Evolutionary conservation across 1,140 invertebrate species (phyloP).

Genomic region (Caenorhabditis latens): DNA sequence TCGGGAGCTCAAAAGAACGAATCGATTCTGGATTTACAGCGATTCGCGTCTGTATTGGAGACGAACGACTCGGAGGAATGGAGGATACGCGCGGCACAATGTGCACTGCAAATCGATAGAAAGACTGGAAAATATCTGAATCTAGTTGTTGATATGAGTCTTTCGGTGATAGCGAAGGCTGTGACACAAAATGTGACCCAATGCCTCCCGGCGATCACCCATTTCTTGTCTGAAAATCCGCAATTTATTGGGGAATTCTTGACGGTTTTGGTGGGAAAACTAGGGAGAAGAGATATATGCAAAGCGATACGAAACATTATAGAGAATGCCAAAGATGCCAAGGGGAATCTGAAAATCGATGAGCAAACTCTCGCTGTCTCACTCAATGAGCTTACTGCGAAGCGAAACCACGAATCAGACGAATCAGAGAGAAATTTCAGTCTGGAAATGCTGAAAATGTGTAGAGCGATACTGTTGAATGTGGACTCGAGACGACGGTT

Average conservation of each 20-base stretch:
- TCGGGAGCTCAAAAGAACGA: not conserved
- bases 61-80: not conserved
- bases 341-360: slow-evolving; percentile 18
- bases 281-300: not conserved
- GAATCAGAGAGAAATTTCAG: not conserved
- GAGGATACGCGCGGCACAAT: not conserved
- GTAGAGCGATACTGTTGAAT: not conserved
- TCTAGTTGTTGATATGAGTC: not conserved
- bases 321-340: not conserved
- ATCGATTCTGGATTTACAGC: not conserved
- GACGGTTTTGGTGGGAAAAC: not conserved
- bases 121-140: slow-evolving; percentile 21
- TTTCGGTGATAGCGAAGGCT: slow-evolving; percentile 8
- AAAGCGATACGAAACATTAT: no score
- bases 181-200: not conserved
- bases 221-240: not conserved
- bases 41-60: not conserved
- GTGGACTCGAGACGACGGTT: not conserved
- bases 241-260: not conserved
- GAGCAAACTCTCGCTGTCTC: not conserved
- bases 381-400: not conserved
- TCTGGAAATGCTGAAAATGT: not conserved
- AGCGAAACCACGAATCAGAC: not conserved
- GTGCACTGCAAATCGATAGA: slow-evolving; percentile 13
- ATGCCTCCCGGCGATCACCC: not conserved